These are phyloP conservation scores for Cataglyphis altisquamis DNA, from an alignment of 2,888 invertebrate genomes.

Conservation along the genomic window DNA sequence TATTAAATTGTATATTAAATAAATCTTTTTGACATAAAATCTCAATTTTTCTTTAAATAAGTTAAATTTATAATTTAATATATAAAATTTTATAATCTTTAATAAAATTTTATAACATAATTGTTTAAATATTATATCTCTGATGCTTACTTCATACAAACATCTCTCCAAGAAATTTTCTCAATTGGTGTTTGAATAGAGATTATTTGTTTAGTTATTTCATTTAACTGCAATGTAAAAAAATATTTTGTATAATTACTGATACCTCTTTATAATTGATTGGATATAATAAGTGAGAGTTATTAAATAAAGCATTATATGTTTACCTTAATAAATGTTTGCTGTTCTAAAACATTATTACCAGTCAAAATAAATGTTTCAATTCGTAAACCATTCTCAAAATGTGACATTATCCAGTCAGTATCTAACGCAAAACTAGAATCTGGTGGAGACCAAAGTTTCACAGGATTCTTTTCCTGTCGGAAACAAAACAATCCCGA, in stretches of 20 bases:
- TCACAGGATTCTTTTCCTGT: conserved; percentile 92
- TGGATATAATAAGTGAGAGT: not conserved
- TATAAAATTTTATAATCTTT: not conserved
- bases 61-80: not conserved
- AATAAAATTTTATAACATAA: not conserved
- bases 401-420: conserved; percentile 91
- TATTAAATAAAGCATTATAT: conserved; percentile 61
- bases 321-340: conserved; percentile 85
- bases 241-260: conserved; percentile 5
- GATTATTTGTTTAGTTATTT: conserved; percentile 87
- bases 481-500: conserved; percentile 90
- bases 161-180: conserved; percentile 86
- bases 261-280: not conserved
- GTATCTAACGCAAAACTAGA: conserved; percentile 91
- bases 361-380: conserved; percentile 90
- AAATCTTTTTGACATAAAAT: conserved; percentile 2
- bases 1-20: not conserved
- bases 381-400: conserved; percentile 89
- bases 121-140: not conserved
- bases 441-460: conserved; percentile 92
- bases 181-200: conserved; percentile 81
- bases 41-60: conserved; percentile 38
- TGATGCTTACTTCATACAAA: conserved; percentile 87
- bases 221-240: conserved; percentile 84
- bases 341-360: conserved; percentile 90